Base-by-base conservation (phyloP, 2,113 vertebrate species). In the Montifringilla adamsi region DNA sequence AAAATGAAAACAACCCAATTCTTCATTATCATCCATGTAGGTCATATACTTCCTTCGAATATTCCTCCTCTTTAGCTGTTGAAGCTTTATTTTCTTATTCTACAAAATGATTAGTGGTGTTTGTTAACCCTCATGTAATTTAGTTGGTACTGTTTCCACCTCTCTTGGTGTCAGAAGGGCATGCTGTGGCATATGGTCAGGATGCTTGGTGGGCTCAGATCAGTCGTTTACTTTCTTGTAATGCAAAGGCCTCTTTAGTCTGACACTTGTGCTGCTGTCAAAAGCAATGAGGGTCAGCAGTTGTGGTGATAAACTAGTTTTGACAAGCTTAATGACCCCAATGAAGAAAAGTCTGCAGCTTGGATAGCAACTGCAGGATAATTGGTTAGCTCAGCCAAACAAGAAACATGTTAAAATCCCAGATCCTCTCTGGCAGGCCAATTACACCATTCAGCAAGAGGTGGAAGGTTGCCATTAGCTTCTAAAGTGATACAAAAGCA, bases 291-390 rank as follows among this genome's bases (percentile, higher is more conserved):
- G 89, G 96, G 97, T 97, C 98, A 97, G 97, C 87, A 90, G 97
- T 97, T 97, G 93, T 96, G 96, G 95, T 97, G 96, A 98, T 97
- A 98, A 95, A 98, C 98, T 98, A 96, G 97, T 98, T 98, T 98
- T 98, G 98, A 98, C 98, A 98, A 97, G 97, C 95, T 97, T 98
- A 98, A 98, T 98, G 97, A 98, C 96, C 95, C 95, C 89, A 94
- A 11, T 67, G 95, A 97, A 97, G 94, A 95, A 93, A 98, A 98
- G 96, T 95, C 96, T 96, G 88, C 93, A 92, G 95, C 96, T 96
- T 96, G 97, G 95, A 97, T 97, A 97, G 97, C 95, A 97, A 98
- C 94, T 94, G 93, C 49, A 89, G 96, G 96, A 97, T 98, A 98
- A 97, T 96, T 98, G 98, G 97, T 97, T 97, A 97, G 95, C 91